Base-by-base conservation (phyloP, 2,888 invertebrate species). In the Sceliomorpha sp. region DNA sequence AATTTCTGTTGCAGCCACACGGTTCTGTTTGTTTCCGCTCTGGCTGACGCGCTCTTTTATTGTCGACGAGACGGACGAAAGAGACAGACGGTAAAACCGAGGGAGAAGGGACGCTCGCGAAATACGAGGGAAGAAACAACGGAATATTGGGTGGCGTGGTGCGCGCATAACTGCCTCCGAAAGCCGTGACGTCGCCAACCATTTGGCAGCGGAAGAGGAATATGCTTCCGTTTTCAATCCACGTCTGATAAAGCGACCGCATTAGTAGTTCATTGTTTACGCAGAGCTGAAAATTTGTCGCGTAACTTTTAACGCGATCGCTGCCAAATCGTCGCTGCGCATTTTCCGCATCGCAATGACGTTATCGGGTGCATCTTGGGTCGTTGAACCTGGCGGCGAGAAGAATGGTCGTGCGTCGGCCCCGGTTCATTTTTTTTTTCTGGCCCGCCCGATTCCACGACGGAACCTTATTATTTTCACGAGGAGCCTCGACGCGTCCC, bases 281-380 rank as follows among this genome's bases (percentile, higher is more conserved):
- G 51, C 68, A 53, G 48, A 73, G 55, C 70, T 69, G 75, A 71
- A 63, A 73, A 72, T 55, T 58, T 34, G 62, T 67, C 68, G 55
- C 44, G 47, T 39, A 66, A 39, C 69, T 73, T 64, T 70, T 73
- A 50, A 50, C 59, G 6, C 50, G 51, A 56, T 47, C 44, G 47
- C 51, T 37, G 51, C 68, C 45, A 56, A 56, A 68, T 62, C 45
- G 24, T 37, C 36, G 32, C 56, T 40, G 51, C 45, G 29, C 32
- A 14, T 20, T 47, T 31, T 32, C 15, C 27, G 31, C 10, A 36
- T 47, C 17, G 47, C 56, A 39, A 44, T 51, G 42, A 48, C 34
- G 24, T 36, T 31, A 3, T 2, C 20, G 20, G 3, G 5, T 20
- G 5, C 20, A 5, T 20, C 9, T n/a, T 42, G 50, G 45, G 56